Evolutionary conservation across 2,888 invertebrate genomes (phyloP), one percentile per base, ranked within the genome.

Genomic region (Orgyia antiqua): DNA sequence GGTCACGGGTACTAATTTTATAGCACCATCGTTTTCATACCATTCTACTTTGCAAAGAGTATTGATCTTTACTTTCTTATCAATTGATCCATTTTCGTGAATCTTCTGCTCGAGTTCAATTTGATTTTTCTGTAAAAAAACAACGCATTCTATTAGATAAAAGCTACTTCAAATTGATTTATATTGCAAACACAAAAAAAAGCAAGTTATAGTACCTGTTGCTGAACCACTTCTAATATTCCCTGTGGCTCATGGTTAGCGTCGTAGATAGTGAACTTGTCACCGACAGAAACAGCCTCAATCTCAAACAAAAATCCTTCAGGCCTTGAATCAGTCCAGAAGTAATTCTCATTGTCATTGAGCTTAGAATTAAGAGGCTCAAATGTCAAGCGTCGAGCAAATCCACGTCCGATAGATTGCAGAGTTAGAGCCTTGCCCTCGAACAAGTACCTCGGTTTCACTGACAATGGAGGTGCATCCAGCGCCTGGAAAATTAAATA

Each of bases 271-370:
- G 91, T 91, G 56, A 92, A 93, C 62, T 91, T 91, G 51, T 93
- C 91, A 10, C 92, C 92, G 32, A 89, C 76, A 8, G 90, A 89
- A 4, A 93, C 86, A 0, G 91, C 89, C 58, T 91, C 90, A 38
- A 91, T 75, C 63, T 91, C 91, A 68, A 94, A 93, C 17, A 90
- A 91, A 64, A 90, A 93, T 28, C 94, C 94, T 66, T 90, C 90
- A 1, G 90, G 89, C 41, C 89, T 80, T 18, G 92, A 93, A 75
- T 94, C 94, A 12, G 92, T 91, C 92, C 93, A 94, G 80, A 94
- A 93, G 69, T 91, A 93, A 62, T 92, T 91, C 27, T 87, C 83
- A 65, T 92, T 92, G 41, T 89, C 86, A 73, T 92, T 92, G 24
- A 91, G 83, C 20, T 87, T 84, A 17, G 87, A 87, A 24, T 86